Evolutionary conservation across 1,140 invertebrate species (phyloP), one percentile per base, ranked within the genome.

Genomic region (Magallana ariakensis): DNA sequence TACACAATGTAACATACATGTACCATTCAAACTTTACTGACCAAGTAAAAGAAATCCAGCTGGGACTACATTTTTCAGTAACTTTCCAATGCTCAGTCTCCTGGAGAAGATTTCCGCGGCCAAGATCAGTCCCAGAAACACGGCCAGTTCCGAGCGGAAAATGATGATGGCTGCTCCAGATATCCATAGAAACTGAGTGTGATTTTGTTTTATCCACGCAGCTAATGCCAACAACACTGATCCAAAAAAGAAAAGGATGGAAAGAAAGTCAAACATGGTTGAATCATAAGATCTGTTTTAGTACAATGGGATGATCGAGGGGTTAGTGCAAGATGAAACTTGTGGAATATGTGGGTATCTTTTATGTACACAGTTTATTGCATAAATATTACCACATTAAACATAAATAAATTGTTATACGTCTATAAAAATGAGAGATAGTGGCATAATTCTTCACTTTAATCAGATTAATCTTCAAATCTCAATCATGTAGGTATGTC

Each of bases 141-240:
- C 95, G 15, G 96, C 96, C 56, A 99, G 94, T 95, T 99, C 99
- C 60, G 96, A 96, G 93, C 99, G 96, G 94, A 99, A 99, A 92
- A 99, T 96, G 88, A 99, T 96, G 89, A 98, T 97, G 81, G 97
- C 96, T 92, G 97, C 96, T 66, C 97, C 98, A 57, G 98, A 97
- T 87, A 96, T 96, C 93, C 96, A 96, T 88, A 99, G 96, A 93
- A 99, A 99, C 87, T 95, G 95, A 89, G 95, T 95, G 91, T 97
- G 96, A 90, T 96, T 96, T 91, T 97, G 96, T 91, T 96, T 96
- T 60, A 99, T 91, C 98, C 98, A 99, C 93, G 96, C 97, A 91
- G 96, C 96, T 92, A 98, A 96, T 33, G 98, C 97, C 91, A 98
- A 94, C 80, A 99, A 95, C 58, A 98, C 98, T 99, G 94, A 90